Base-by-base conservation (phyloP, 2,888 invertebrate genomes). In the Galeruca laticollis region DNA sequence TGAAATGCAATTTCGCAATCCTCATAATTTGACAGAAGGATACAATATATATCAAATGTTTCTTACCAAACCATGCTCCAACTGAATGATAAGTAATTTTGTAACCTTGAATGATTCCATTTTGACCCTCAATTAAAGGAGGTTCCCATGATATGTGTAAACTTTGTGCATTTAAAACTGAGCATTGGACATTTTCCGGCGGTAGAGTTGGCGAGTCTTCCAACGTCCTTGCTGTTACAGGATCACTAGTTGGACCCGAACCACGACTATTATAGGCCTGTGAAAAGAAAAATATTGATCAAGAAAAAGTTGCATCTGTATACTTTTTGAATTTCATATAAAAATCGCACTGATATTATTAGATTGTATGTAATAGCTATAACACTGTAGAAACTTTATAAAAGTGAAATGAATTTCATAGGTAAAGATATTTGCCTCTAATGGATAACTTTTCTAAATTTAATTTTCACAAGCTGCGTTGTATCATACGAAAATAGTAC, bases 171-270 rank as follows among this genome's bases (percentile, higher is more conserved):
- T 93, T 93, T 69, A 94, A 86, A 21, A 95, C 93, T 67, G 92
- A 91, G 85, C 95, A 95, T 75, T 92, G 92, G 21, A 95, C 90
- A 78, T 93, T 91, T 80, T 94, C 93, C 3, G 95, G 95, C 20
- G 95, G 93, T 62, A 92, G 89, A 81, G 95, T 95, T 65, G 97
- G 97, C 15, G 95, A 92, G 86, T 95, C 95, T 87, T 95, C 95
- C 86, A 93, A 89, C 65, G 95, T 95, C 78, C 92, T 90, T 5
- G 93, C 91, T 60, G 92, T 91, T 57, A 94, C 91, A 43, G 94
- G 93, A 69, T 93, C 92, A 49, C 94, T 94, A 11, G 93, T 91
- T 1, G 95, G 95, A 0, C 95, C 95, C 56, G 94, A 93, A 26
- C 95, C 95, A 79, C 94, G 89, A 80, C 93, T 94, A 77, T 95